These are phyloP conservation scores for Clinocottus analis DNA, from an alignment of 2,113 vertebrate species.

Conservation along the genomic window DNA sequence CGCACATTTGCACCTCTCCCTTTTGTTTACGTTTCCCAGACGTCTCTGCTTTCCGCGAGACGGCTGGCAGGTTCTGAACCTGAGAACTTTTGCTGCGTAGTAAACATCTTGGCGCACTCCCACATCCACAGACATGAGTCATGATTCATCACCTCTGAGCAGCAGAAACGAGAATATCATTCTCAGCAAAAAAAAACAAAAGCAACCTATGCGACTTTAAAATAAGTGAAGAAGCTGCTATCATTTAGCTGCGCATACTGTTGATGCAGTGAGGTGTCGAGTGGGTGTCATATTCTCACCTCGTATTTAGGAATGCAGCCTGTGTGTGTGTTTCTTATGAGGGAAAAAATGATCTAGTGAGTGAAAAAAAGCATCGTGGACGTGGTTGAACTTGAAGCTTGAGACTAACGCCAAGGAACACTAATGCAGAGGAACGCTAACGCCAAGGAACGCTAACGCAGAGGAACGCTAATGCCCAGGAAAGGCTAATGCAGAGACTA, in stretches of 20 bases:
- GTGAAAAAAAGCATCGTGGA: too few species aligned
- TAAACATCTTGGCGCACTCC: conserved; percentile 44
- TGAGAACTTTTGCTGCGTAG: conserved; percentile 23
- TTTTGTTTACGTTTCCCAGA: conserved; percentile 60
- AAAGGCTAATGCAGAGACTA: too few species aligned
- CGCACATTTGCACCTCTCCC: conserved; percentile 61
- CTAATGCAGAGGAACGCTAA: not conserved
- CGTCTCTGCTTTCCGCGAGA: conserved; percentile 45
- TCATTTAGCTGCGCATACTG: not conserved
- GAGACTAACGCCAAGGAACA: conserved; percentile 34
- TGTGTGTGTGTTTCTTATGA: conserved; percentile 61
- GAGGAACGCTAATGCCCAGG: too few species aligned
- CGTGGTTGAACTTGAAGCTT: too few species aligned
- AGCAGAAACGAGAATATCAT: not conserved
- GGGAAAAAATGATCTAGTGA: too few species aligned
- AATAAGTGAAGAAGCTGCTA: not conserved
- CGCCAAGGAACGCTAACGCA: too few species aligned
- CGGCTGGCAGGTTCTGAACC: conserved; percentile 39
- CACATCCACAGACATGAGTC: conserved; percentile 9
- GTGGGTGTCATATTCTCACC: conserved; percentile 57
- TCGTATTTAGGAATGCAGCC: conserved; percentile 65
- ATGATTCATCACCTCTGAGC: conserved; percentile 7
- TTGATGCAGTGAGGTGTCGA: not conserved
- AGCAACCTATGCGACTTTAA: not conserved
- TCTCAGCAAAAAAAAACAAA: not conserved